A percentile compares a stretch with the other conserved stretches of the same genome.
Evolutionary conservation across 2,113 vertebrate genomes (phyloP).

Genomic region (Stercorarius parasiticus): DNA sequence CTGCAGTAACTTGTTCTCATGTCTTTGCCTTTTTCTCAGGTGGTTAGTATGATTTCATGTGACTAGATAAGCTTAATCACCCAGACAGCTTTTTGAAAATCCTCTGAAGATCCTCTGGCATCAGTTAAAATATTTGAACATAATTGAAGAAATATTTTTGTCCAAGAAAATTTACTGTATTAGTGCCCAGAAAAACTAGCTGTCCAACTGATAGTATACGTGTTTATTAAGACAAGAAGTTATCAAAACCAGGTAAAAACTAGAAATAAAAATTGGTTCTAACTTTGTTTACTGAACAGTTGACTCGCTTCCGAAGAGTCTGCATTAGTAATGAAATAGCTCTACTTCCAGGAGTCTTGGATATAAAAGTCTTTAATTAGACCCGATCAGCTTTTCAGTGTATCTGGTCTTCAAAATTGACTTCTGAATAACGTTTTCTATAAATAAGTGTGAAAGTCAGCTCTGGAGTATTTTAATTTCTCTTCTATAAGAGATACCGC

Average conservation of each 20-base stretch:
- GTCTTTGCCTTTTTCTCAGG: background rate
- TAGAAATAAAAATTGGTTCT: background rate
- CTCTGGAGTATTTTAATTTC: background rate
- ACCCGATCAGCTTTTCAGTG: background rate
- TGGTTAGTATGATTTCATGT: background rate
- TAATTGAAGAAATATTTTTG: background rate
- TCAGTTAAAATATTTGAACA: slow-evolving; percentile 9
- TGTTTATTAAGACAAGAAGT: background rate
- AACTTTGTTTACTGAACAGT: background rate
- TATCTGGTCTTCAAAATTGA: background rate
- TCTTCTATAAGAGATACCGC: background rate
- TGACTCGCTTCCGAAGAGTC: background rate
- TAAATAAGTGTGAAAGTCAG: background rate
- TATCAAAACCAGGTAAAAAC: background rate
- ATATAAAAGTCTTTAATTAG: background rate
- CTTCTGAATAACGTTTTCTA: background rate
- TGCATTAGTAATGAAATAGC: background rate
- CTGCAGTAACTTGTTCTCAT: background rate
- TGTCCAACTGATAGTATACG: background rate
- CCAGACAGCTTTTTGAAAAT: background rate
- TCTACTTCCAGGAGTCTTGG: background rate
- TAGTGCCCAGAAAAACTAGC: background rate
- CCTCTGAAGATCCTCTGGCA: background rate
- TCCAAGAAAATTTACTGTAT: background rate
- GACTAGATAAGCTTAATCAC: background rate